Conservation (phyloP, 2,888 invertebrate species). For the Germaria angustata region DNA sequence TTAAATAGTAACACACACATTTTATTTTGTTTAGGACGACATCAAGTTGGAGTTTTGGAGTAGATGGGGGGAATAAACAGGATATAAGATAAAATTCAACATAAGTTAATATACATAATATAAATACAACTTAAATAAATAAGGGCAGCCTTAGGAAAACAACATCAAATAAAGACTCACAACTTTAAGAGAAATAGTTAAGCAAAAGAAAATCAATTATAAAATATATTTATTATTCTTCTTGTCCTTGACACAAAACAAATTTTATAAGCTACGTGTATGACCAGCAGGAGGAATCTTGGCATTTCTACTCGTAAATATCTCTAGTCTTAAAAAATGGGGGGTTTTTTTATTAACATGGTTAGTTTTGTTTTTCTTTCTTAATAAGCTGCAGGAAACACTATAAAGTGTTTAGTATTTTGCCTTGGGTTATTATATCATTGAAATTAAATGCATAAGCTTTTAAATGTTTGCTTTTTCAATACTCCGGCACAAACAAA, state of each 20-base stretch:
- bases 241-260: neutral
- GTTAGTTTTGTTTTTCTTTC: neutral
- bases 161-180: neutral
- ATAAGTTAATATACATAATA: conserved; percentile 20
- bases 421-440: conserved; percentile 68
- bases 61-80: conserved; percentile 9
- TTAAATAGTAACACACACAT: conserved; percentile 27
- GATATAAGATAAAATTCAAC: conserved; percentile 24
- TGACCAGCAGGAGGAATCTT: no score
- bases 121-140: neutral
- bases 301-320: no score
- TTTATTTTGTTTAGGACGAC: conserved; percentile 43
- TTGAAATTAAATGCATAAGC: conserved; percentile 58
- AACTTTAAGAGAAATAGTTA: neutral
- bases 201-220: neutral
- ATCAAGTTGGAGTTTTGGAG: conserved; percentile 49
- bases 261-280: neutral
- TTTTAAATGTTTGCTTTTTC: neutral
- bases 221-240: neutral
- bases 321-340: conserved; percentile 1
- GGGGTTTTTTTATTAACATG: neutral
- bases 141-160: conserved; percentile 7
- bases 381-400: conserved; percentile 59
- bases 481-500: neutral
- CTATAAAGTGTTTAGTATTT: conserved; percentile 58